Evolutionary conservation across 2,888 invertebrate genomes (phyloP), one percentile per base, ranked within the genome.

Genomic region (Eupeodes latifasciatus): DNA sequence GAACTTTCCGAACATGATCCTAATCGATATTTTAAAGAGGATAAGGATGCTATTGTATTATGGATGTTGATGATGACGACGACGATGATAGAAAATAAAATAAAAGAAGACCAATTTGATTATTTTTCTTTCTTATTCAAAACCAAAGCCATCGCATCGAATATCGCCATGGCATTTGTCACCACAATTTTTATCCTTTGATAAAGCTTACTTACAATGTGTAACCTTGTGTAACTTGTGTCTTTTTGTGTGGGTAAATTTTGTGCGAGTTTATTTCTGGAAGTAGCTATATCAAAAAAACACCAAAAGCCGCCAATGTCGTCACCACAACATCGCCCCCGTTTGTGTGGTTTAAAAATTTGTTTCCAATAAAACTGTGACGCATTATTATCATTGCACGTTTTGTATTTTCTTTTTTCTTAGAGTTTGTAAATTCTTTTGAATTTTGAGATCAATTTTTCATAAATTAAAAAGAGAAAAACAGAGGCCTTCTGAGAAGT

Each of bases 141-240:
- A 59, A 27, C 27, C 27, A 2, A 27, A 2, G 3, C 3, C 27
- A 27, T 27, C 27, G 27, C 27, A 27, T 27, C 27, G 27, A 2
- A 27, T 27, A 27, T 27, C 34, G 59, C 9, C 59, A 59, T 59
- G 59, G 59, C 34, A 59, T 49, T 66, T 66, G 7, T 66, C 47
- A 66, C 62, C 51, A 62, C 62, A 57, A 16, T 69, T 36, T 69
- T 19, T 34, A n/a, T 36, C 7, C 34, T 67, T n/a, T 34, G 19
- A 34, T 47, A 12, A 1, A 72, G 77, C 72, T 27, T 61, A 78
- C 78, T 81, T 61, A n/a, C 71, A 81, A 85, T 78, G 55, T 69
- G 81, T 77, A 61, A 74, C 59, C 14, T 27, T 27, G 36, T 34
- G 34, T 59, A 36, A 59, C 59, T 74, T 74, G 67, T 81, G 76